Percentiles rank a stretch among this genome's conserved stretches.
These are phyloP conservation scores for Amphipoea lucens DNA, from an alignment of 2,888 invertebrate species.

Conservation along the genomic window DNA sequence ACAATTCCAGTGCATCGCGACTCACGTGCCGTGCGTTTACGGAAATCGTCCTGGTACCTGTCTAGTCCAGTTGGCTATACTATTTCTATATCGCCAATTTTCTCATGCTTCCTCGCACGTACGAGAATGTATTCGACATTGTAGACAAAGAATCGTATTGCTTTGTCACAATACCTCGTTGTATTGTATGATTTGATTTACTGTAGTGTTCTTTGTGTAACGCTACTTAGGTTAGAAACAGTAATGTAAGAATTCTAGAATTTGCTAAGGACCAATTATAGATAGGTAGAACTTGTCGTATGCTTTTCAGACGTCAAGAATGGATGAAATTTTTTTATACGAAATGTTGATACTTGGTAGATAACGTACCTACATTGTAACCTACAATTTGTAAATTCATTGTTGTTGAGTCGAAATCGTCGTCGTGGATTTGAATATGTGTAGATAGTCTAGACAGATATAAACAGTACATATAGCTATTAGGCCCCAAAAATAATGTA, in stretches of 20 bases:
- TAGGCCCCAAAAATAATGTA: neutral
- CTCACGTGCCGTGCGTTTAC: neutral
- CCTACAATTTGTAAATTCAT: neutral
- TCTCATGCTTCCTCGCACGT: constrained; percentile 3
- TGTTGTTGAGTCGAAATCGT: neutral
- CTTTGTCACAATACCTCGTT: constrained; percentile 46
- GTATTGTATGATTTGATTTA: constrained; percentile 32
- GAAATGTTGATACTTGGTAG: neutral
- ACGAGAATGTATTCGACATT: constrained; percentile 31
- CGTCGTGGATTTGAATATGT: neutral
- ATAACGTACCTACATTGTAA: neutral
- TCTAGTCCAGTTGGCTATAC: constrained; percentile 4
- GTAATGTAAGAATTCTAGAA: constrained; percentile 1
- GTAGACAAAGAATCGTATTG: constrained; percentile 49
- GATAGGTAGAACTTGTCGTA: neutral
- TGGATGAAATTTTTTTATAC: neutral
- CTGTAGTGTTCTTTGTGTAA: constrained; percentile 20
- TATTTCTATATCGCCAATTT: constrained; percentile 42
- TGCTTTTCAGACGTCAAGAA: neutral
- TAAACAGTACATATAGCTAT: neutral
- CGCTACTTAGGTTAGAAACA: constrained; percentile 13
- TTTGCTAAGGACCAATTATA: constrained; percentile 11
- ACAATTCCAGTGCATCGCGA: constrained; percentile 7
- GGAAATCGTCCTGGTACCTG: constrained; percentile 20
- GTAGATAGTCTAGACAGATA: neutral